Percentiles rank a stretch among this genome's conserved stretches.
These are phyloP conservation scores for Epinephelus awoara DNA, from an alignment of 2,797 vertebrate species.

Conservation along the genomic window DNA sequence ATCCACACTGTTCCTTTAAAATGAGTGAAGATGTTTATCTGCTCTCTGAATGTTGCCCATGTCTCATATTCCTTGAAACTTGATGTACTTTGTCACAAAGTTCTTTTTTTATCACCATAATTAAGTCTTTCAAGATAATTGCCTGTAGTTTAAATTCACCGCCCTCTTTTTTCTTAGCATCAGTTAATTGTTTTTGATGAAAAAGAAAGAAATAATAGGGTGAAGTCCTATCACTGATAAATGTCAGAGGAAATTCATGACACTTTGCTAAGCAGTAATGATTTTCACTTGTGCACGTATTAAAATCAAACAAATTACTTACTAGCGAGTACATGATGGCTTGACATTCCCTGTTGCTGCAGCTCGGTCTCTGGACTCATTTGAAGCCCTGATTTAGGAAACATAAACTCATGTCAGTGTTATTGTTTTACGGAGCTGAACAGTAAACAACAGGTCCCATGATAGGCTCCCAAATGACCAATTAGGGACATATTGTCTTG, in stretches of 20 bases:
- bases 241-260: slow-evolving; percentile 51
- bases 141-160: slow-evolving; percentile 7
- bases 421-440: slow-evolving; percentile 74
- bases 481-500: slow-evolving; percentile 77
- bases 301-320: slow-evolving; percentile 73
- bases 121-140: slow-evolving; percentile 33
- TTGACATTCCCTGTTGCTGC: slow-evolving; percentile 61
- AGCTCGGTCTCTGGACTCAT: slow-evolving; percentile 61
- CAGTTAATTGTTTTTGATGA: slow-evolving; percentile 35
- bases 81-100: slow-evolving; percentile 1
- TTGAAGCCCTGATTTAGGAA: slow-evolving; percentile 63
- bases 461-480: slow-evolving; percentile 80
- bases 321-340: slow-evolving; percentile 64
- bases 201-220: slow-evolving; percentile 32
- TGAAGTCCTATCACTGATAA: slow-evolving; percentile 36
- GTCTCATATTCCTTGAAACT: background rate
- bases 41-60: background rate
- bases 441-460: slow-evolving; percentile 77
- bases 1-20: background rate
- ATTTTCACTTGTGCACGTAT: slow-evolving; percentile 64
- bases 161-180: slow-evolving; percentile 9
- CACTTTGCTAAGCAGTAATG: slow-evolving; percentile 50
- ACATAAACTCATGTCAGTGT: slow-evolving; percentile 65
- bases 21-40: background rate
- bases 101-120: slow-evolving; percentile 21